Conservation (phyloP, 1,140 invertebrate genomes). For the Dreissena rostriformis region DNA sequence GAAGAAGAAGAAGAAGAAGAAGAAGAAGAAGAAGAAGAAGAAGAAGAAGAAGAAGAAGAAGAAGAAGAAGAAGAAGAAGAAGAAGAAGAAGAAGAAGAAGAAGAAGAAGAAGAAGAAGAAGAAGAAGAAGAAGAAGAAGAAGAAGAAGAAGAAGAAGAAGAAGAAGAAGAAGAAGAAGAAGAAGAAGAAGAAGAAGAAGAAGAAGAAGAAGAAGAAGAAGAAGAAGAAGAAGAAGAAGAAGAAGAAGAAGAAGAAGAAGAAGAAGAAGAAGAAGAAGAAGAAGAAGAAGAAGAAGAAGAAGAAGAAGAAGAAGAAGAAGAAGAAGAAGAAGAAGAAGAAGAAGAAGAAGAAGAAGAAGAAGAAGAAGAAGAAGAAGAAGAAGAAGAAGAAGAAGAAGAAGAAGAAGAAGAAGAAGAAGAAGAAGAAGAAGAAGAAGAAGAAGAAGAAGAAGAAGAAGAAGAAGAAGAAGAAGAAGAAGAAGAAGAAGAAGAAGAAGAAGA, state of each 20-base stretch:
- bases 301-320: slow-evolving; percentile 30
- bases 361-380: slow-evolving; percentile 40
- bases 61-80: no score
- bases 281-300: neutral
- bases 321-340: slow-evolving; percentile 37
- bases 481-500: slow-evolving; percentile 19
- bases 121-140: no score
- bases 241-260: slow-evolving; percentile 44
- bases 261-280: neutral
- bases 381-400: slow-evolving; percentile 33
- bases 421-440: slow-evolving; percentile 17
- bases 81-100: no score
- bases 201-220: slow-evolving; percentile 12
- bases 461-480: neutral
- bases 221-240: slow-evolving; percentile 22
- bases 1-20: no score
- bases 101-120: no score
- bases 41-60: no score
- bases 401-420: slow-evolving; percentile 28
- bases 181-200: slow-evolving; percentile 22
- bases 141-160: no score
- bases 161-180: slow-evolving; percentile 21
- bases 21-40: no score
- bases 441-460: slow-evolving; percentile 11
- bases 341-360: slow-evolving; percentile 28